Conservation (phyloP, 1,140 invertebrate species). For the Drosophila setifemur region DNA sequence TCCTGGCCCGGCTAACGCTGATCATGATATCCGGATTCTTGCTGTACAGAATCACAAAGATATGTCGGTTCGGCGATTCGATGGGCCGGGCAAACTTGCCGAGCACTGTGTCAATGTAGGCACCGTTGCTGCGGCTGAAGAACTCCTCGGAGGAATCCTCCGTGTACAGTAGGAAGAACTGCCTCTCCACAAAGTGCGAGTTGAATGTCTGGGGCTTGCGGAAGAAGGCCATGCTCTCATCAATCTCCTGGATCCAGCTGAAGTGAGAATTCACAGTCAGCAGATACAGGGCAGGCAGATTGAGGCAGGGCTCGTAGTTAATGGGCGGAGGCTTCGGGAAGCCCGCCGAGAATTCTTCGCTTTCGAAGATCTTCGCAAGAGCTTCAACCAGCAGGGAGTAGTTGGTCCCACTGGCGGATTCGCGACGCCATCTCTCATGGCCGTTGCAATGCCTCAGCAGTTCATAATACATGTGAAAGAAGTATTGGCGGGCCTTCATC, state of each 20-base stretch:
- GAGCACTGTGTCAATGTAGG: constrained; percentile 37
- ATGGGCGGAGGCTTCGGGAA: constrained; percentile 34
- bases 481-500: constrained; percentile 89
- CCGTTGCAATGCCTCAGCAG: constrained; percentile 50
- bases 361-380: constrained; percentile 38
- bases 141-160: constrained; percentile 21
- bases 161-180: constrained; percentile 61
- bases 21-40: constrained; percentile 52
- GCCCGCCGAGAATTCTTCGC: constrained; percentile 42
- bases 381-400: constrained; percentile 30
- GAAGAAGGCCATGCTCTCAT: neutral
- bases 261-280: constrained; percentile 47
- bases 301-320: constrained; percentile 17
- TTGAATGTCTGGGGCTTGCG: neutral
- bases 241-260: constrained; percentile 19
- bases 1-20: constrained; percentile 44
- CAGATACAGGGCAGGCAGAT: constrained; percentile 37
- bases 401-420: neutral
- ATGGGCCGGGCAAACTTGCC: constrained; percentile 52
- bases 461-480: constrained; percentile 83
- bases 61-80: constrained; percentile 40
- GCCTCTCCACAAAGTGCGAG: constrained; percentile 23
- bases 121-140: constrained; percentile 12
- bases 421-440: constrained; percentile 32
- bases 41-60: constrained; percentile 65